phyloP scores from a whole-genome alignment of 2,888 invertebrate genomes.

The Clistopyga incitator region DNA sequence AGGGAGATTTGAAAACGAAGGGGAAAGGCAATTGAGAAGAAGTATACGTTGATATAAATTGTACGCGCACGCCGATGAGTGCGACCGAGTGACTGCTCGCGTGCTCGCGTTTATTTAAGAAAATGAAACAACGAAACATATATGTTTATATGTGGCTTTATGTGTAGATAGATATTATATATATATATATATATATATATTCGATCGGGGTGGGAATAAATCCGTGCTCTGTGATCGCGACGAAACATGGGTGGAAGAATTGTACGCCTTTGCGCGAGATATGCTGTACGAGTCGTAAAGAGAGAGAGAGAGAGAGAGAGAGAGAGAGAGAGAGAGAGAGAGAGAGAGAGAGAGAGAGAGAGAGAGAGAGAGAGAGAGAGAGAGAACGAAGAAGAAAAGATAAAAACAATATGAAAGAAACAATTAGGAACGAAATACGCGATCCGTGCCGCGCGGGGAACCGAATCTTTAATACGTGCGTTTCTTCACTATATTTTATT shows the following conservation, averaged over 20 bases:
- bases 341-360: too few species aligned
- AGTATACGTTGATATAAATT: conserved; percentile 37
- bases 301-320: conserved; percentile 4
- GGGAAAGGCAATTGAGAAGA: conserved; percentile 12
- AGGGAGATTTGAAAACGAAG: background rate
- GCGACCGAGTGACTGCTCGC: conserved; percentile 65
- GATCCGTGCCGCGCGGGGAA: conserved; percentile 52
- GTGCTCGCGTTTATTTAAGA: conserved; percentile 26
- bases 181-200: conserved; percentile 46
- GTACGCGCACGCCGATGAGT: conserved; percentile 53
- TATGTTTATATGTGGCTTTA: conserved; percentile 28
- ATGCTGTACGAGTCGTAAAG: conserved; percentile 8
- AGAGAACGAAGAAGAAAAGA: conserved; percentile 4
- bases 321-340: conserved; percentile 40
- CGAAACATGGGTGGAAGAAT: conserved; percentile 37
- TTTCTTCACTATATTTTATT: conserved; percentile 22
- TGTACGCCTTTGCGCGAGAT: conserved; percentile 46
- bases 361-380: conserved; percentile 12
- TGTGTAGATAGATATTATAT: conserved; percentile 42
- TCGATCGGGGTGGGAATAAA: conserved; percentile 30
- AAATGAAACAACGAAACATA: conserved; percentile 14
- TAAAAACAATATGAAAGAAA: conserved; percentile 47
- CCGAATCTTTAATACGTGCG: conserved; percentile 65
- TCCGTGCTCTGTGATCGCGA: conserved; percentile 45
- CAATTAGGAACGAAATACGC: conserved; percentile 66